phyloP scores from a whole-genome alignment of 2,113 vertebrate genomes.

The Ceyx cyanopectus region DNA sequence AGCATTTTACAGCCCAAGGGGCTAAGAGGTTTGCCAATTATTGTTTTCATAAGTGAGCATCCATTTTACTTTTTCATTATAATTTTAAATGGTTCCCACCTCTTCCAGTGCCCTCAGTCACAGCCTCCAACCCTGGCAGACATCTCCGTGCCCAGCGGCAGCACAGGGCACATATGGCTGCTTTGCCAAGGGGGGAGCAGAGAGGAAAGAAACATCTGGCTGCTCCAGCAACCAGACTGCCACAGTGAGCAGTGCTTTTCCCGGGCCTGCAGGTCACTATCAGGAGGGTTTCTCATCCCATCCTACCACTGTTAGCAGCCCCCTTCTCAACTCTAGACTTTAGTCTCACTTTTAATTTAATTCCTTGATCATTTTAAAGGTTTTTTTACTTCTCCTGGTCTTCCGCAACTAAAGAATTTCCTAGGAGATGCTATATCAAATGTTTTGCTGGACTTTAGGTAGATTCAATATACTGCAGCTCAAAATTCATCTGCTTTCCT shows the following conservation, averaged over 20 bases:
- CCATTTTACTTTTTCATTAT: conserved; percentile 13
- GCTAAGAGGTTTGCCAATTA: not conserved
- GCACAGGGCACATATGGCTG: not conserved
- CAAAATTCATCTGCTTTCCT: not conserved
- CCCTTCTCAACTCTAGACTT: not conserved
- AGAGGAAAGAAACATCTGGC: conserved; percentile 4
- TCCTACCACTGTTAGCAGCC: not conserved
- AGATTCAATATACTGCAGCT: not conserved
- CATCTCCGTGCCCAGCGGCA: accelerated
- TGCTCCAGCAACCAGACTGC: not conserved
- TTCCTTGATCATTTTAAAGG: not conserved
- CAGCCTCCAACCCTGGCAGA: not conserved
- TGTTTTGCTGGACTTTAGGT: not conserved
- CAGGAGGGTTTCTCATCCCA: not conserved
- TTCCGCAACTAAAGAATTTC: not conserved
- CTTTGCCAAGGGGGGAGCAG: not conserved
- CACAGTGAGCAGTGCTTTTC: not conserved
- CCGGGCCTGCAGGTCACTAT: not conserved
- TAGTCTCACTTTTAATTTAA: not conserved
- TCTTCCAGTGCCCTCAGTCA: not conserved
- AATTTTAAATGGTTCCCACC: conserved; percentile 16
- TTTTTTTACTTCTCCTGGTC: not conserved
- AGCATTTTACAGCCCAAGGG: not conserved
- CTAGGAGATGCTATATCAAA: not conserved
- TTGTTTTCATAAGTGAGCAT: not conserved